Evolutionary conservation across 2,113 vertebrate genomes (phyloP).

Genomic region (Mirounga angustirostris): DNA sequence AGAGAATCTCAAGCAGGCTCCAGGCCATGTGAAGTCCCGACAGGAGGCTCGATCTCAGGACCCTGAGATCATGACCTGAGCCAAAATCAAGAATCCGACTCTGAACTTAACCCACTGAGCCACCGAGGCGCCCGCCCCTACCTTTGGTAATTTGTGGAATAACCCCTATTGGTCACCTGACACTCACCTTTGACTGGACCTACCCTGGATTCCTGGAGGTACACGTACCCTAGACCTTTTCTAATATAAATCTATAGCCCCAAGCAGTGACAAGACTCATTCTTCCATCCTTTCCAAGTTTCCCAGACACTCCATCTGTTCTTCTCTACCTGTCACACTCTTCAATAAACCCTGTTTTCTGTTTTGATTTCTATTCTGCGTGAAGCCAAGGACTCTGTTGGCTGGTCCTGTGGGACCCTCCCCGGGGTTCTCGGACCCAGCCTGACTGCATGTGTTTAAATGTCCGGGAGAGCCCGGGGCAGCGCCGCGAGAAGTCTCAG

Average conservation of each 20-base stretch:
- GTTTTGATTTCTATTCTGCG: background rate
- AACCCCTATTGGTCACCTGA: background rate
- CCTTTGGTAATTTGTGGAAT: background rate
- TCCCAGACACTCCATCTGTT: background rate
- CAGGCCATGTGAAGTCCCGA: background rate
- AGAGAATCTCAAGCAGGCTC: background rate
- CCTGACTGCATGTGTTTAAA: background rate
- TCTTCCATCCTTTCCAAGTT: background rate
- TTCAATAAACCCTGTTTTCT: background rate
- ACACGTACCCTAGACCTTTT: background rate
- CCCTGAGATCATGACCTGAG: background rate
- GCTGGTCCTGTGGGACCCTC: background rate
- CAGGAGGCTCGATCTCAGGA: background rate
- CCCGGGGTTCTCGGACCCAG: background rate
- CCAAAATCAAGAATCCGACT: background rate
- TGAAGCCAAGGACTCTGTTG: background rate
- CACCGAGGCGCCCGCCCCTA: background rate
- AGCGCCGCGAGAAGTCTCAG: fast-evolving
- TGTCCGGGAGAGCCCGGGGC: background rate
- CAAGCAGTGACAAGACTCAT: background rate
- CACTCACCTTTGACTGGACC: background rate
- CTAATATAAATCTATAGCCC: background rate
- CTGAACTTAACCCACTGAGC: background rate
- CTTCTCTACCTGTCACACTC: background rate
- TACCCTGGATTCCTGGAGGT: background rate